phyloP scores from a whole-genome alignment of 2,113 vertebrate species.

The Bathybates hornii region DNA sequence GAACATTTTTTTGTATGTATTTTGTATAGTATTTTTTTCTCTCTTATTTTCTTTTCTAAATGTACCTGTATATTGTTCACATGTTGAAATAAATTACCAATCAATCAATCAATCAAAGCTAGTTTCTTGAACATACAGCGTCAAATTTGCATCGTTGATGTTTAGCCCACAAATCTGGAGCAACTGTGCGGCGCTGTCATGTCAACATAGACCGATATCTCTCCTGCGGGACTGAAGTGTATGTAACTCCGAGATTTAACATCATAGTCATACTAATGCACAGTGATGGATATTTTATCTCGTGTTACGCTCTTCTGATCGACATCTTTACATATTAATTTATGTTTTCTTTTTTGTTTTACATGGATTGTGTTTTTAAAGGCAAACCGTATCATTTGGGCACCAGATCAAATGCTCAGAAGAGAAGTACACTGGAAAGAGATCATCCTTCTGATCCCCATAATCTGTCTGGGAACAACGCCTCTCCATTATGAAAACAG shows the following conservation, averaged over 20 bases:
- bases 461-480: slow-evolving; percentile 37
- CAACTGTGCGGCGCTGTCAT: not conserved
- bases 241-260: not conserved
- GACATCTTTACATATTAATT: not conserved
- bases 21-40: no score
- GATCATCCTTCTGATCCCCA: slow-evolving; percentile 51
- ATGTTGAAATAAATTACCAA: no score
- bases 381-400: not conserved
- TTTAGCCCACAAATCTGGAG: not conserved
- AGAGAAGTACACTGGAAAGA: slow-evolving; percentile 1
- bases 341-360: not conserved
- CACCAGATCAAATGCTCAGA: not conserved
- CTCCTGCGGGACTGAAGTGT: not conserved
- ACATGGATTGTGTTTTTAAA: not conserved
- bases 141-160: not conserved
- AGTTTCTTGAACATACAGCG: not conserved
- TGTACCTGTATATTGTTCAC: no score
- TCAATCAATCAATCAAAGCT: no score
- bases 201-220: not conserved
- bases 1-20: no score
- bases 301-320: not conserved
- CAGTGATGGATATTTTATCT: not conserved
- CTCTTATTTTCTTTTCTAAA: no score
- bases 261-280: not conserved
- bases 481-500: slow-evolving; percentile 31